These are phyloP conservation scores for Gallinago jamesoni DNA, from an alignment of 2,113 vertebrate genomes.

Conservation along the genomic window DNA sequence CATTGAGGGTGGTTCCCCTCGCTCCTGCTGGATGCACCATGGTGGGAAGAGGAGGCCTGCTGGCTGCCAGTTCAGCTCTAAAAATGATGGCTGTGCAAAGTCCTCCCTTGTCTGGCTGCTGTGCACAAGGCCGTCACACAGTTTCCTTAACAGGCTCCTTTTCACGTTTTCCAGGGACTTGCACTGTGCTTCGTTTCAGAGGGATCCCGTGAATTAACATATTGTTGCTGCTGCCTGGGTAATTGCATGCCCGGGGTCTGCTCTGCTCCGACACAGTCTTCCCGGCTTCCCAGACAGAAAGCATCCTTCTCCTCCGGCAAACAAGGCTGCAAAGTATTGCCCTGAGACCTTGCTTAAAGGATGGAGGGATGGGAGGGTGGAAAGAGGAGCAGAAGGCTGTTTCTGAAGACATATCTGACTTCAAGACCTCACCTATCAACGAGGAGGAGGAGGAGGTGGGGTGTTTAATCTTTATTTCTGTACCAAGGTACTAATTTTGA, in stretches of 20 bases:
- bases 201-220: constrained; percentile 65
- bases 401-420: background rate
- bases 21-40: background rate
- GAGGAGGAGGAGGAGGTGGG: background rate
- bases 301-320: constrained; percentile 49
- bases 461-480: constrained; percentile 9
- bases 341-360: background rate
- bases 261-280: constrained; percentile 14
- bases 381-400: background rate
- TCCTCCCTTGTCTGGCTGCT: constrained; percentile 36
- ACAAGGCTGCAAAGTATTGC: constrained; percentile 51
- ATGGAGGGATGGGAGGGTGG: background rate
- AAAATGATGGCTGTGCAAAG: constrained; percentile 27
- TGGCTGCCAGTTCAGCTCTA: constrained; percentile 35
- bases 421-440: background rate
- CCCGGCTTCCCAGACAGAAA: constrained; percentile 43
- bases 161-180: constrained; percentile 60
- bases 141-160: constrained; percentile 51
- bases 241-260: constrained; percentile 32
- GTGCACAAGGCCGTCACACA: constrained; percentile 54
- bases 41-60: background rate
- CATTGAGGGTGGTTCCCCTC: background rate
- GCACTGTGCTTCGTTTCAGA: constrained; percentile 58
- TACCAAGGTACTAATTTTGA: background rate
- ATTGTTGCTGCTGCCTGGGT: constrained; percentile 55